Percentiles rank a stretch among this genome's conserved stretches.
Evolutionary conservation across 2,113 vertebrate genomes (phyloP).

Genomic region (Chaetorhynchus papuensis): DNA sequence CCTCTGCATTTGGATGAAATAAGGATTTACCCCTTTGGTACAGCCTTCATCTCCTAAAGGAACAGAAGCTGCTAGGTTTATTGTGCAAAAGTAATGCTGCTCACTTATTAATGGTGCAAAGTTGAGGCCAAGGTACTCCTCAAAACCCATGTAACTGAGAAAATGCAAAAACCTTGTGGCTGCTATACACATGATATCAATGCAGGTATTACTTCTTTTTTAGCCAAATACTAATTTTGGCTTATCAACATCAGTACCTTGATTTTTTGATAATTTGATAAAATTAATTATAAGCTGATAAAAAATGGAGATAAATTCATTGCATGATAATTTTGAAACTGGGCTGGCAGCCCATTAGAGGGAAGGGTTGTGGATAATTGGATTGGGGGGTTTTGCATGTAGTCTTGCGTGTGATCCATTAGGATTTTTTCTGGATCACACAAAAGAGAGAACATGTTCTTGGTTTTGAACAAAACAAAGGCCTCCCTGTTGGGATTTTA

Average conservation of each 20-base stretch:
- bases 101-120: background rate
- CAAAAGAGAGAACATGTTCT: conserved; percentile 40
- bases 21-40: background rate
- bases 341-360: background rate
- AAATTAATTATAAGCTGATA: background rate
- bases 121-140: background rate
- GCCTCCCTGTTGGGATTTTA: conserved; percentile 55
- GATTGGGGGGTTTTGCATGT: background rate
- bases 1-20: background rate
- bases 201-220: background rate
- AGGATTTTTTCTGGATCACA: conserved; percentile 29
- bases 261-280: background rate
- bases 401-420: background rate
- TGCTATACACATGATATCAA: background rate
- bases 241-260: background rate
- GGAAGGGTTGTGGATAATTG: background rate
- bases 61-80: background rate
- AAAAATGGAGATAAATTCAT: background rate
- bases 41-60: background rate
- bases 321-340: background rate
- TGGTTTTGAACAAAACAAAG: conserved; percentile 54
- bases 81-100: background rate
- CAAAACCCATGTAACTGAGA: background rate
- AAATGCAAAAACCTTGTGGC: background rate
- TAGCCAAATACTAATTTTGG: background rate